phyloP scores from a whole-genome alignment of 2,797 vertebrate species.

The Tinamus major region DNA sequence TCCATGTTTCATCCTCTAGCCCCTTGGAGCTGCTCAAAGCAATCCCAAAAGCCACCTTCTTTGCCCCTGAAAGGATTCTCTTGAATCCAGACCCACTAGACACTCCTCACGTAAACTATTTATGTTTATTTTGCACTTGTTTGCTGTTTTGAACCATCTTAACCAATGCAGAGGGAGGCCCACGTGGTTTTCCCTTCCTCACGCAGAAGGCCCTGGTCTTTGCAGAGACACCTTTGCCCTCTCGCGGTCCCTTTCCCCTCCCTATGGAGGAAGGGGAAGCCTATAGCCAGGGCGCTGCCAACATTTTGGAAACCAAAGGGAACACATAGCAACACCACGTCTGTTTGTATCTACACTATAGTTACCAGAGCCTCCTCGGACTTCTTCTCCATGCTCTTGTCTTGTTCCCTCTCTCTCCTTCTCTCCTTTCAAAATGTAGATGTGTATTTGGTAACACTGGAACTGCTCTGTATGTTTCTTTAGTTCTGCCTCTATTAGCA shows the following conservation, averaged over 20 bases:
- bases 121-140: background rate
- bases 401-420: background rate
- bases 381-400: background rate
- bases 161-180: background rate
- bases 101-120: background rate
- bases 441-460: constrained; percentile 15
- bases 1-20: background rate
- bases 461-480: constrained; percentile 50
- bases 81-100: background rate
- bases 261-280: rapidly evolving
- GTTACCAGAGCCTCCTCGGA: constrained; percentile 21
- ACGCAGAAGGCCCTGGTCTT: background rate
- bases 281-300: background rate
- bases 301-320: constrained; percentile 43
- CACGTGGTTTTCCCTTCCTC: background rate
- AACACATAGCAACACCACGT: background rate
- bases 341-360: constrained; percentile 40
- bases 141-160: background rate
- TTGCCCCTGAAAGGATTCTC: background rate
- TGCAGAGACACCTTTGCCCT: background rate
- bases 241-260: rapidly evolving
- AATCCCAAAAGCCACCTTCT: background rate
- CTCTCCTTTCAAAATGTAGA: background rate
- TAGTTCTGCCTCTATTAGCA: constrained; percentile 70
- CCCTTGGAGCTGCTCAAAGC: background rate